Base-by-base conservation (phyloP, 2,113 vertebrate species). In the Monopterus albus region DNA sequence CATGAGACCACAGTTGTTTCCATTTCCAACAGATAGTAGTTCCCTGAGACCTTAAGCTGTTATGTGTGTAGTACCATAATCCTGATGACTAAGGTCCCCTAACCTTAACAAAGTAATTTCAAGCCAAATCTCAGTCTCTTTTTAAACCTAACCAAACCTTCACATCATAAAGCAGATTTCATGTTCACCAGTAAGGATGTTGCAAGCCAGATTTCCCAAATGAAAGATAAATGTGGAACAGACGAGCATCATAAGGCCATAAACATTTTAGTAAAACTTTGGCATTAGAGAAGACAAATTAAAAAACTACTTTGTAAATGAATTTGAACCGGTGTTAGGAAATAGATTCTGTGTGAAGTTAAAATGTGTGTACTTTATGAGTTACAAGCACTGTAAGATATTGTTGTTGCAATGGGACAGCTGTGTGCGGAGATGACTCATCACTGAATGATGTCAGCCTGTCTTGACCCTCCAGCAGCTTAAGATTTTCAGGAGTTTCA, bases 401-500 rank as follows among this genome's bases (percentile, higher is more conserved):
- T 25, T 35, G 31, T 36, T 2, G 1, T 53, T 18, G 28, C 18
- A 14, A 29, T 13, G 9, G n/a, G 52, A 66, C 28, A 31, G 10
- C 13, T 28, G 17, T 28, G 28, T 59, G 17, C 15, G 3, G 26
- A 26, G 60, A 50, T 55, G 40, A 39, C 31, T 36, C 29, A 31
- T 18, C n/a, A n/a, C 65, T 71, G 64, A 47, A 65, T 31, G 28
- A 47, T 45, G 7, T 46, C 10, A 3, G 12, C 43, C 51, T 43
- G 7, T 12, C 18, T 51, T 58, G 50, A 60, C 53, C 55, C 46
- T 20, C 13, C 15, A 21, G 26, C 42, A 35, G 10, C 14, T 28
- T 35, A 15, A 17, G 26, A 58, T 51, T 71, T 11, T 65, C 58
- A 74, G 36, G 25, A 35, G 21, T 46, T 72, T 60, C 14, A 46